Evolutionary conservation across 1,140 invertebrate genomes (phyloP).

Genomic region (Procambarus clarkii): DNA sequence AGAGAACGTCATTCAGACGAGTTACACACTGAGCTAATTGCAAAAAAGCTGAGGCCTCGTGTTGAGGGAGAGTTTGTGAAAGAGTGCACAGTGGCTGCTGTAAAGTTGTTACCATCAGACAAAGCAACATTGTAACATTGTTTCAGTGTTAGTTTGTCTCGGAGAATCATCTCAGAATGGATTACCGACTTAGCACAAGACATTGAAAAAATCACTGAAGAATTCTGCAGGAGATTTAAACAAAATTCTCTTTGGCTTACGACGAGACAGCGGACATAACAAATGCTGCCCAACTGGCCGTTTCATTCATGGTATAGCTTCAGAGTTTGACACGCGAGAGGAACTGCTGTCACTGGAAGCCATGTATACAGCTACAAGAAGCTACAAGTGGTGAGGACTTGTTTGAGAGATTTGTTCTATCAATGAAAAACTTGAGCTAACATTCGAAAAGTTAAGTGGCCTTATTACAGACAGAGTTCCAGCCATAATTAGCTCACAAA

Average conservation of each 20-base stretch:
- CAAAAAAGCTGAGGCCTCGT: constrained; percentile 33
- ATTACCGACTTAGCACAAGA: constrained; percentile 37
- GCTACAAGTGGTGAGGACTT: constrained; percentile 50
- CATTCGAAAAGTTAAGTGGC: constrained; percentile 43
- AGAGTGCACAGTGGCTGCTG: constrained; percentile 25
- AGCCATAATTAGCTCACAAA: constrained; percentile 15
- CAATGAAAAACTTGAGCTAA: constrained; percentile 47
- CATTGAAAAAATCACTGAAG: constrained; percentile 32
- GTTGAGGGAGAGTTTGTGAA: constrained; percentile 49
- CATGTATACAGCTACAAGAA: constrained; percentile 33
- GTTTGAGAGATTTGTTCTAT: constrained; percentile 21
- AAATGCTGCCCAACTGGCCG: constrained; percentile 30
- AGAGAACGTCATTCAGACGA: constrained; percentile 7
- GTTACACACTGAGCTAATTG: constrained; percentile 17
- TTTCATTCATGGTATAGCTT: constrained; percentile 43
- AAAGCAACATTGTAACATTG: constrained; percentile 23
- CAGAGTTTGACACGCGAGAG: constrained; percentile 50
- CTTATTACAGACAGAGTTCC: constrained; percentile 41
- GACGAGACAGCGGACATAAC: constrained; percentile 46
- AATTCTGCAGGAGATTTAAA: constrained; percentile 30
- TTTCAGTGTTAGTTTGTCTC: constrained; percentile 42
- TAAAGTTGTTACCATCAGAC: constrained; percentile 17
- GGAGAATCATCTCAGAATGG: constrained; percentile 29
- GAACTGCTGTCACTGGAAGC: constrained; percentile 42
- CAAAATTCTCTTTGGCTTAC: constrained; percentile 36